Evolutionary conservation across 2,888 invertebrate species (phyloP).

Genomic region (Myopa testacea): DNA sequence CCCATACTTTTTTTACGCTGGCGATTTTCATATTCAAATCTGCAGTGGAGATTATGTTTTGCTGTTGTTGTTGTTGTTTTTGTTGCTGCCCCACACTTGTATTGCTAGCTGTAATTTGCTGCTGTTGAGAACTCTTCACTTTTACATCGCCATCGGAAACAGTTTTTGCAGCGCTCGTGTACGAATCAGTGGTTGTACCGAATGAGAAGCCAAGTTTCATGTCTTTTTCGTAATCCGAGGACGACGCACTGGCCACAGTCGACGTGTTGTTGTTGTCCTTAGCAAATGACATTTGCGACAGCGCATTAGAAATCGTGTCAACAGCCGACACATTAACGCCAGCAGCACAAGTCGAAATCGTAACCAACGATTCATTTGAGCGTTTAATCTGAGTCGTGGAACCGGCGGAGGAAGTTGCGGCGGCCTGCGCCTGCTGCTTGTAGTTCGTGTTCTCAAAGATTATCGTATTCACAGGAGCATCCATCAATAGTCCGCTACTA

Average conservation of each 20-base stretch:
- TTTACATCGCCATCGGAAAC: conserved; percentile 63
- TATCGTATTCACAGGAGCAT: conserved; percentile 86
- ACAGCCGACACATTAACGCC: conserved; percentile 59
- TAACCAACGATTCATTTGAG: conserved; percentile 48
- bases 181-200: conserved; percentile 72
- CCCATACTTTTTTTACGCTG: conserved; percentile 89
- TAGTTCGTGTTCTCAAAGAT: conserved; percentile 94
- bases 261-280: conserved; percentile 58
- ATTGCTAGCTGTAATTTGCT: conserved; percentile 58
- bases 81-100: conserved; percentile 56
- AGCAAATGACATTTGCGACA: conserved; percentile 77
- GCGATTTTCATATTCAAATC: conserved; percentile 95
- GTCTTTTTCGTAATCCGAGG: conserved; percentile 82
- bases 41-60: conserved; percentile 82
- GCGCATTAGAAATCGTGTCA: conserved; percentile 70
- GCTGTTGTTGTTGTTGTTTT: conserved; percentile 46
- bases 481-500: conserved; percentile 72
- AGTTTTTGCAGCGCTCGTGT: conserved; percentile 66
- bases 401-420: conserved; percentile 41
- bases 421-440: conserved; percentile 71
- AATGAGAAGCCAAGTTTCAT: conserved; percentile 94
- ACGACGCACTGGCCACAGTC: conserved; percentile 56
- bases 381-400: conserved; percentile 50
- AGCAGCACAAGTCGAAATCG: conserved; percentile 52
- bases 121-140: conserved; percentile 61